Base-by-base conservation (phyloP, 30 jellyfish, hydroid and myxozoan genomes). In the Pseudorhiza aurosa region DNA sequence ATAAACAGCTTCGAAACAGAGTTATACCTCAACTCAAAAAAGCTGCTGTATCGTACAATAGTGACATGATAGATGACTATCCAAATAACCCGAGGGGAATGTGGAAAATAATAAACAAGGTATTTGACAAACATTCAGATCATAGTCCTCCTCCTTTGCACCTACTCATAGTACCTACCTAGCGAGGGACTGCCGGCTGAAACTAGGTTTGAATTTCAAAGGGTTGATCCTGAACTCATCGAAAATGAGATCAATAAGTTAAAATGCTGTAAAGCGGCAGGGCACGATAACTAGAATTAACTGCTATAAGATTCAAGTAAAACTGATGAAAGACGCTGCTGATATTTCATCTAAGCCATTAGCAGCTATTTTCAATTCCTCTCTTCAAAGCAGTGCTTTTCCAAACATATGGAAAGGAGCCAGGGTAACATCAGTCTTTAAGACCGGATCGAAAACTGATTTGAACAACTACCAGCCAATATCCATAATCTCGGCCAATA, bases 1-100 rank as follows among this genome's bases (percentile, higher is more conserved):
- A 68, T 40, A 68, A 68, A 29, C 45, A 35, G 65, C 57, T 68
- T 39, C 68, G 82, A 35, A 68, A 68, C 82, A 68, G 65, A 68
- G 82, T 68, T 4, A 40, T 67, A 1, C 40, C 55, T 68, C 62
- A 68, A 36, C 82, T 64, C 45, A 31, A 31, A 31, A 64, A 33
- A 30, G 42, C 55, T 29, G 78, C 15, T 37, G 55, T 21, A 37
- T 37, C 42, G 33, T 64, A 64, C 58, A 27, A 64, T 27, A 31
- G 45, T 50, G n/a, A 12, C 65, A 50, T 50, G 65, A 50, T 50
- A 50, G 65, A 50, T 50, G 8, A 50, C 65, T 5, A 50, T 50
- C n/a, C 22, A 50, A 50, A 50, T 50, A 50, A 50, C n/a, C 65
- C 65, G 65, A 50, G n/a, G 65, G 65, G 50, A 39, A 39, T 39